These are phyloP conservation scores for Sylvia borin DNA, from an alignment of 2,797 vertebrate species.

Conservation along the genomic window DNA sequence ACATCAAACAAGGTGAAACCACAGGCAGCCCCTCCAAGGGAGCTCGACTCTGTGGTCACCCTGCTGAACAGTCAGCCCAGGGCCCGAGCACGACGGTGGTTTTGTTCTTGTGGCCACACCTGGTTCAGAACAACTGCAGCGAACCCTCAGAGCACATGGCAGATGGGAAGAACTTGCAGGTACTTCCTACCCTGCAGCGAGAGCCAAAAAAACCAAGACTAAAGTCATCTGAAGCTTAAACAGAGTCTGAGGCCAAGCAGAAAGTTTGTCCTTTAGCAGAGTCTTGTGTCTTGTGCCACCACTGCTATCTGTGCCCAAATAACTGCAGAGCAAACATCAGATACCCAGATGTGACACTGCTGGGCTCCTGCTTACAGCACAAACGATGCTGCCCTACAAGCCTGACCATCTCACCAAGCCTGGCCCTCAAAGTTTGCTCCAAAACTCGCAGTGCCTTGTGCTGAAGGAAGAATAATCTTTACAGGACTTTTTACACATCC, in stretches of 20 bases:
- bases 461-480: background rate
- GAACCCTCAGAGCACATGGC: background rate
- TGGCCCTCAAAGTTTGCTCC: background rate
- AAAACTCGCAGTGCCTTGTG: fast-evolving
- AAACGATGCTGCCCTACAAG: background rate
- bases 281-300: background rate
- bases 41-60: background rate
- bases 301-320: background rate
- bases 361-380: background rate
- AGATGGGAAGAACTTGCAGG: background rate
- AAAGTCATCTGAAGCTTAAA: background rate
- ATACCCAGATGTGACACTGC: background rate
- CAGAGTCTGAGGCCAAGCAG: background rate
- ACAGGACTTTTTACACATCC: background rate
- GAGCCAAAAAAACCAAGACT: background rate
- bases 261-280: background rate
- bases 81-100: fast-evolving
- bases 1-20: background rate
- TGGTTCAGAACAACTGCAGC: background rate
- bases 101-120: constrained; percentile 19
- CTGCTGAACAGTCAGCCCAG: background rate
- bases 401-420: background rate
- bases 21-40: background rate
- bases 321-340: background rate
- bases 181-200: background rate